Evolutionary conservation across 92 coral and sea anemone species (phyloP), one percentile per base, ranked within the genome.

Genomic region (Siderastrea siderea): DNA sequence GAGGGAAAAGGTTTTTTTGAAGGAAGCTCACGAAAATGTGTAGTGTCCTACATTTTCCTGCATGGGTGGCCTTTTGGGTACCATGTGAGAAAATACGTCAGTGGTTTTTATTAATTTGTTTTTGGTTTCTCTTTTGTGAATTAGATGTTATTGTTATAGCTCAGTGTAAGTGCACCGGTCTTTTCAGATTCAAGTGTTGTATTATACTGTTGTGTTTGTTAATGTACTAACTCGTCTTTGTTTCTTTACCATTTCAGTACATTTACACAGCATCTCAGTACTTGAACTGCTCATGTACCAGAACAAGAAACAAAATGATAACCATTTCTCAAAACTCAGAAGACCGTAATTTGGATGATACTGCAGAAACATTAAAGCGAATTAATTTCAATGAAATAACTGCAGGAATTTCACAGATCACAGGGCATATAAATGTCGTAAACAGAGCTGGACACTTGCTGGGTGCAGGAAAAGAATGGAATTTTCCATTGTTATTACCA

Each of bases 201-300:
- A 26, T 26, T 26, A 26, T 26, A 26, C 38, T 26, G 38, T 26
- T 26, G 38, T 26, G 38, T 0, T 26, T 63, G 5, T 17, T 45
- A 77, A n/a, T 49, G 62, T 60, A 4, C 26, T 49, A 38, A 16
- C 49, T 50, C 52, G 13, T 50, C 2, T 61, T 47, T 55, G 43
- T 65, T 53, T 10, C 9, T 71, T 82, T 84, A 3, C 69, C 61
- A 14, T 81, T 92, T 16, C 61, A 96, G 99, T 92, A 89, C 75
- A 93, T 78, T 38, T 80, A 79, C 14, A 78, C 91, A 52, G 98
- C 98, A 5, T 76, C 91, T 19, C 90, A 78, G 44, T 96, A 93
- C 80, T 91, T 85, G 67, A 95, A 95, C 80, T 95, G 99, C 71
- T 83, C 95, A 2, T 93, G 96, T 79, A 64, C 60, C 13, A 75